Conservation (phyloP, 1,140 invertebrate species). For the Ceratosolen solmsi region DNA sequence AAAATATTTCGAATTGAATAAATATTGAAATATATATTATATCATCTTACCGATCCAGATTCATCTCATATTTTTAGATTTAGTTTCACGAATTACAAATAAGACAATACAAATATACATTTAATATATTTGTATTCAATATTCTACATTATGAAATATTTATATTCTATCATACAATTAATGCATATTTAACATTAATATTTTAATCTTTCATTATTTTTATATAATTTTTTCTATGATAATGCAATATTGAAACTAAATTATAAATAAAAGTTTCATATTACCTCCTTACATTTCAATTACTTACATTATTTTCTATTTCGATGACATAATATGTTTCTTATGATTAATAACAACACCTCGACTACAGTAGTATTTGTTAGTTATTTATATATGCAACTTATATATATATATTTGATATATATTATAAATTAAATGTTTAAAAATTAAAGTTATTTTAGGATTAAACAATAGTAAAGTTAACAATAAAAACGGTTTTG, state of each 20-base stretch:
- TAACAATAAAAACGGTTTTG: conserved; percentile 26
- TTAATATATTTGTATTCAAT: no score
- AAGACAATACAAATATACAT: no score
- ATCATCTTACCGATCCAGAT: no score
- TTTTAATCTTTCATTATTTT: no score
- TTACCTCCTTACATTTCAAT: not conserved
- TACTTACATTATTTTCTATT: no score
- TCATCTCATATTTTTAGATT: no score
- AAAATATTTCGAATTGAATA: no score
- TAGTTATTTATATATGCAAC: conserved; percentile 9
- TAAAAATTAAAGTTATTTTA: conserved; percentile 13
- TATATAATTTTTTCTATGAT: not conserved
- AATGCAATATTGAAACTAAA: not conserved
- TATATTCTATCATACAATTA: no score
- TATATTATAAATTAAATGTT: conserved; percentile 20
- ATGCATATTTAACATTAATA: no score
- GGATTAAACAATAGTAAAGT: conserved; percentile 23
- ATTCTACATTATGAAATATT: no score
- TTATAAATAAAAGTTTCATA: not conserved
- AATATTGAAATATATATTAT: no score
- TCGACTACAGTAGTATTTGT: not conserved
- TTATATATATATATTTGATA: not conserved
- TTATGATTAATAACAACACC: not conserved
- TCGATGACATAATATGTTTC: not conserved
- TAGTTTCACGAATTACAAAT: no score